A percentile compares a stretch with the other conserved stretches of the same genome.
phyloP scores from a whole-genome alignment of 1,140 invertebrate species.

The Vollenhovia emeryi region DNA sequence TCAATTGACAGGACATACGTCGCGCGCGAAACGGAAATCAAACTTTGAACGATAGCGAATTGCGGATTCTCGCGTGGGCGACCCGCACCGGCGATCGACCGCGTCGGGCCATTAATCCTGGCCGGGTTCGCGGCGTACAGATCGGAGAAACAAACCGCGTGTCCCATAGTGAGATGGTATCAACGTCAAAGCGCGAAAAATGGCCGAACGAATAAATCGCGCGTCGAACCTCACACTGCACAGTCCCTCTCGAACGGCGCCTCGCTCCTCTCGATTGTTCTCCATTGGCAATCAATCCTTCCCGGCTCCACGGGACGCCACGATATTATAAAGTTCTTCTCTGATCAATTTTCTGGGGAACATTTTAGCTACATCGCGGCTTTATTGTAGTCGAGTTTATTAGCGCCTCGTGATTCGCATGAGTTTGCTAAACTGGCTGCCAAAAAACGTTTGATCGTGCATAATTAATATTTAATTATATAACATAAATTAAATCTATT shows the following conservation, averaged over 20 bases:
- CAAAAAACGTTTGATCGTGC: neutral
- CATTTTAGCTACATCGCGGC: slow-evolving; percentile 15
- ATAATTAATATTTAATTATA: neutral
- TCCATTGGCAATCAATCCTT: slow-evolving; percentile 55
- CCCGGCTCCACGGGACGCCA: slow-evolving; percentile 30
- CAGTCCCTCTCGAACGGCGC: slow-evolving; percentile 33
- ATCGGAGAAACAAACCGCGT: slow-evolving; percentile 70
- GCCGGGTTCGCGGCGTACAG: slow-evolving; percentile 45
- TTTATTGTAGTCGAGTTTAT: slow-evolving; percentile 16
- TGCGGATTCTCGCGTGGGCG: slow-evolving; percentile 64
- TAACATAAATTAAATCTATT: neutral
- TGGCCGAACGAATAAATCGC: slow-evolving; percentile 60
- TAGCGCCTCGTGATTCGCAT: neutral
- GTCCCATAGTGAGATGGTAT: slow-evolving; percentile 61
- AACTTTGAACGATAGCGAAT: slow-evolving; percentile 63
- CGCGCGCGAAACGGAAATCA: slow-evolving; percentile 53
- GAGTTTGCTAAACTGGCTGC: neutral
- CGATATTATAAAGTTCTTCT: slow-evolving; percentile 14
- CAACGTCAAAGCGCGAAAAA: slow-evolving; percentile 62
- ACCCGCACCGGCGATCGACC: slow-evolving; percentile 41
- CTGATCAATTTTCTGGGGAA: neutral
- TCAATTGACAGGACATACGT: slow-evolving; percentile 44
- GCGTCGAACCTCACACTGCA: slow-evolving; percentile 45
- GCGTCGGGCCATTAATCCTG: slow-evolving; percentile 56
- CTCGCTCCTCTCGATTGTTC: slow-evolving; percentile 34